These are phyloP conservation scores for human (Homo sapiens) DNA, from an alignment of 2,113 vertebrate genomes.

Conservation along the genomic window DNA sequence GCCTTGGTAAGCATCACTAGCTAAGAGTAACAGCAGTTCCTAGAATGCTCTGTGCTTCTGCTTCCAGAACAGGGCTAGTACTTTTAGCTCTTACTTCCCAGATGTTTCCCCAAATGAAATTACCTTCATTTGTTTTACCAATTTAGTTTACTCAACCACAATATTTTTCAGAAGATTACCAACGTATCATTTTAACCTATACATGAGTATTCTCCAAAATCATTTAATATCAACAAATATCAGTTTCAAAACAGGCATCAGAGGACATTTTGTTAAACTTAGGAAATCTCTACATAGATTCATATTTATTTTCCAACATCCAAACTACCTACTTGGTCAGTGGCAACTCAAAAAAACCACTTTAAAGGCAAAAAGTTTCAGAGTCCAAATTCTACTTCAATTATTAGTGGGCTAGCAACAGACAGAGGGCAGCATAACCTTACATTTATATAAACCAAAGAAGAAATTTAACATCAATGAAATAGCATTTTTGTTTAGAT, in stretches of 20 bases:
- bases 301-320: background rate
- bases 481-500: background rate
- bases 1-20: background rate
- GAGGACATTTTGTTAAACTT: background rate
- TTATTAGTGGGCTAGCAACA: background rate
- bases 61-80: background rate
- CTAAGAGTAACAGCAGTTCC: background rate
- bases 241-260: background rate
- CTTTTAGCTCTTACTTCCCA: background rate
- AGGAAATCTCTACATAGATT: background rate
- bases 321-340: background rate
- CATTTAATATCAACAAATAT: background rate
- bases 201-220: background rate
- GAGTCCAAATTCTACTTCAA: background rate
- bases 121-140: background rate
- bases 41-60: background rate
- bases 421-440: slow-evolving; percentile 82
- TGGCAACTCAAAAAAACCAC: background rate
- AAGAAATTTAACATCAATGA: background rate
- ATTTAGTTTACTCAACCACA: background rate
- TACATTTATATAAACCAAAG: background rate
- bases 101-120: background rate
- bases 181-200: background rate
- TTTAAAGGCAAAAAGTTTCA: background rate
- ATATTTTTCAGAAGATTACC: background rate